Evolutionary conservation across 2,113 vertebrate species (phyloP).

Genomic region (Phrynosoma blainvillii): DNA sequence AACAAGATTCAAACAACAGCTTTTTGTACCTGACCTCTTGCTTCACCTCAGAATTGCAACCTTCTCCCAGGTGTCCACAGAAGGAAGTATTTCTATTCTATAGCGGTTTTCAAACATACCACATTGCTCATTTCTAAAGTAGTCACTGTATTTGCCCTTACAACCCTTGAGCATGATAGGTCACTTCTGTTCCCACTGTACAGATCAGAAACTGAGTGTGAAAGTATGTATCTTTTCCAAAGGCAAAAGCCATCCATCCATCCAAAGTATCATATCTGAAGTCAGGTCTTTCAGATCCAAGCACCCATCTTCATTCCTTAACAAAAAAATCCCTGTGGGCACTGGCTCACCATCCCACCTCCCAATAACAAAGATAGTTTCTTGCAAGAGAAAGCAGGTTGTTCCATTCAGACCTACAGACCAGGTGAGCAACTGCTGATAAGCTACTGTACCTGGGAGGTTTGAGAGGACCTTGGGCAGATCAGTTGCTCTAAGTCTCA

Average conservation of each 20-base stretch:
- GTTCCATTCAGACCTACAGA: neutral
- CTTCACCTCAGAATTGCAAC: neutral
- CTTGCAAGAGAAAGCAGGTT: neutral
- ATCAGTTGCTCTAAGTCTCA: neutral
- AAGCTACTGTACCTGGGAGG: neutral
- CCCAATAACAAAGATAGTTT: neutral
- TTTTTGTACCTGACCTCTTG: neutral
- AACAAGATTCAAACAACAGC: neutral
- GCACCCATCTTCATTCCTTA: neutral
- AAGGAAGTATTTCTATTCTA: neutral
- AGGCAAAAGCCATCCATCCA: neutral
- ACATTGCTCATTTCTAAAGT: neutral
- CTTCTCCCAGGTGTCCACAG: neutral
- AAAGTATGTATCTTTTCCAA: neutral
- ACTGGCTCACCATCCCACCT: neutral
- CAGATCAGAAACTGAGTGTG: neutral
- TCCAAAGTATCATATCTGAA: neutral
- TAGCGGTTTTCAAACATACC: neutral
- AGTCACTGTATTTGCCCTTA: neutral
- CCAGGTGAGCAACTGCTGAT: neutral
- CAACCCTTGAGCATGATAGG: neutral
- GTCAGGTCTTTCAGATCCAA: neutral
- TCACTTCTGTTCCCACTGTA: neutral
- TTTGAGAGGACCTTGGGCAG: neutral
- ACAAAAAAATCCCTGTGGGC: neutral